Evolutionary conservation across 2,113 vertebrate genomes (phyloP).

Genomic region (Paraplagusia blochii): DNA sequence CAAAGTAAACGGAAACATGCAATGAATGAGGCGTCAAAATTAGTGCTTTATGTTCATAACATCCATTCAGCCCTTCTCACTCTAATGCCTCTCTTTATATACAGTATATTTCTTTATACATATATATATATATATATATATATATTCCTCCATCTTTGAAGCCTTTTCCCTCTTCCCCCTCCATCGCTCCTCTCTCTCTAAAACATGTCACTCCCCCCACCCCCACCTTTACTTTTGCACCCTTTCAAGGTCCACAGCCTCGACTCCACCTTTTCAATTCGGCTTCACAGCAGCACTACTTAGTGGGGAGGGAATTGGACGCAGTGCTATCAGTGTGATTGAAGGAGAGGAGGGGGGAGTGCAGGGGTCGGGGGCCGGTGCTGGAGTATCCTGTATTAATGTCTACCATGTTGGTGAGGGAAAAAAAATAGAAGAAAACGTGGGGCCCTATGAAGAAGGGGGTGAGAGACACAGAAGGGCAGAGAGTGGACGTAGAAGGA

Average conservation of each 20-base stretch:
- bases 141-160: neutral
- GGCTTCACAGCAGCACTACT: constrained; percentile 72
- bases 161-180: constrained; percentile 49
- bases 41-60: no score
- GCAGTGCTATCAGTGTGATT: constrained; percentile 77
- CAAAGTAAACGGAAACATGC: no score
- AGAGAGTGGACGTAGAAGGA: constrained; percentile 58
- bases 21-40: no score
- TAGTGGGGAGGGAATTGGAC: constrained; percentile 82
- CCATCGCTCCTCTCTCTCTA: constrained; percentile 35
- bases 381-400: constrained; percentile 59
- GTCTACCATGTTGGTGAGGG: constrained; percentile 67
- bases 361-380: no score
- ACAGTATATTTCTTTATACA: no score
- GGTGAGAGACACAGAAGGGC: constrained; percentile 62
- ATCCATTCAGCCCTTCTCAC: no score
- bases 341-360: constrained; percentile 57
- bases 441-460: constrained; percentile 59
- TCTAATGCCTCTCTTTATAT: no score
- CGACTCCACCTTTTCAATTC: constrained; percentile 77
- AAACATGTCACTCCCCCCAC: constrained; percentile 6
- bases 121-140: no score
- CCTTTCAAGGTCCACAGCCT: constrained; percentile 77
- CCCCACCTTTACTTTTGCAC: constrained; percentile 31
- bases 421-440: constrained; percentile 63